phyloP scores from a whole-genome alignment of 2,113 vertebrate genomes.

The Scopus umbretta region DNA sequence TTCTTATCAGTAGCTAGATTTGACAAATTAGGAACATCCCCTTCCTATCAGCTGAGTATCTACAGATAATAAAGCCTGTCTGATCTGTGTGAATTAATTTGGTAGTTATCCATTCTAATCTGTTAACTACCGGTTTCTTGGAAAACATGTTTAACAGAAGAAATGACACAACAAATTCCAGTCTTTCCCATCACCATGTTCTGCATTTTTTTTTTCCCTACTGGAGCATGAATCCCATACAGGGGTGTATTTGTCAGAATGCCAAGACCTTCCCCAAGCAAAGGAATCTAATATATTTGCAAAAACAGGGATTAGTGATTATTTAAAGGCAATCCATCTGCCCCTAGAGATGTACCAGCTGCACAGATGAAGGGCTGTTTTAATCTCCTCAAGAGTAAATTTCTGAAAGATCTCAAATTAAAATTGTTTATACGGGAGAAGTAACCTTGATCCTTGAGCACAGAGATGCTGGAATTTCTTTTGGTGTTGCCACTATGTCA shows the following conservation, averaged over 20 bases:
- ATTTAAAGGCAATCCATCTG: constrained; percentile 6
- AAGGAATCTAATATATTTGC: not conserved
- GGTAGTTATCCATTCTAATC: constrained; percentile 26
- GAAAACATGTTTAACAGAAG: not conserved
- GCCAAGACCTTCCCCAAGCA: not conserved
- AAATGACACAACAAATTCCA: not conserved
- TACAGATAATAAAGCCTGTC: constrained; percentile 28
- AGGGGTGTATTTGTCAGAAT: not conserved
- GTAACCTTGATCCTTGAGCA: not conserved
- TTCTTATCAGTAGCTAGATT: not conserved
- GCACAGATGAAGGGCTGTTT: not conserved
- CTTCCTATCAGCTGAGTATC: not conserved
- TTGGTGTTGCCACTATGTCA: not conserved
- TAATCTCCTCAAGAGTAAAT: not conserved
- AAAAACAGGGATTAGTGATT: not conserved
- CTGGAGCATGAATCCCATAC: not conserved
- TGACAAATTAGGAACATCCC: not conserved
- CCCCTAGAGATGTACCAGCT: not conserved
- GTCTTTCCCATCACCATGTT: not conserved
- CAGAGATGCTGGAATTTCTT: not conserved
- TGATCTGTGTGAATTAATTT: constrained; percentile 35
- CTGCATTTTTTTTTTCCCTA: not conserved
- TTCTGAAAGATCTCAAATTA: not conserved
- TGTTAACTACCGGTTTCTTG: not conserved
- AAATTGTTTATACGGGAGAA: not conserved